A percentile compares a stretch with the other conserved stretches of the same genome.
phyloP scores from a whole-genome alignment of 1,140 invertebrate genomes.

The Parasteatoda tepidariorum region DNA sequence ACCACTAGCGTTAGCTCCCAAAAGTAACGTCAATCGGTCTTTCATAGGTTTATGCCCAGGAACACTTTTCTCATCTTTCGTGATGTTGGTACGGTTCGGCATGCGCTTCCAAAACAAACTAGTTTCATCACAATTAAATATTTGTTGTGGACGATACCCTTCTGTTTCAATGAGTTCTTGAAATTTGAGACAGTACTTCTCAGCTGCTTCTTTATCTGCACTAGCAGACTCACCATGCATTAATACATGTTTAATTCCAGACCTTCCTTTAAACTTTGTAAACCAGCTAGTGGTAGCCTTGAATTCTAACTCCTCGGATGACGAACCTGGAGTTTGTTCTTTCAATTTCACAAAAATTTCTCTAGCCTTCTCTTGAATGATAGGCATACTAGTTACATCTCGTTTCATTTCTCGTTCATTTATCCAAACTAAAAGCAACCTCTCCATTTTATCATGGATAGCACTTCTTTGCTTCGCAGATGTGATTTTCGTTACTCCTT shows the following conservation, averaged over 20 bases:
- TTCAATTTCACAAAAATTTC: neutral
- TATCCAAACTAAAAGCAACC: neutral
- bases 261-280: neutral
- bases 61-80: constrained; percentile 37
- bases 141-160: constrained; percentile 13
- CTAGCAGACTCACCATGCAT: constrained; percentile 19
- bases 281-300: neutral
- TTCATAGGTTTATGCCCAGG: constrained; percentile 37
- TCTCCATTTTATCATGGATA: neutral
- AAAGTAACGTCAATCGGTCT: constrained; percentile 30
- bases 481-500: neutral
- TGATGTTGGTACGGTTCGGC: constrained; percentile 60
- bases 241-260: neutral
- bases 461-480: neutral
- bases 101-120: constrained; percentile 62
- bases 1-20: constrained; percentile 38
- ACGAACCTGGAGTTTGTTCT: neutral
- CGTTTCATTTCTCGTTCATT: neutral
- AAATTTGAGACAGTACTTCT: constrained; percentile 7
- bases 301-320: neutral
- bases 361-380: neutral
- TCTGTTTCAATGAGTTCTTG: constrained; percentile 3
- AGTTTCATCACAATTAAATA: constrained; percentile 57
- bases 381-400: neutral
- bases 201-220: constrained; percentile 68